phyloP scores from a whole-genome alignment of 2,888 invertebrate genomes.

The Dryomyza anilis region DNA sequence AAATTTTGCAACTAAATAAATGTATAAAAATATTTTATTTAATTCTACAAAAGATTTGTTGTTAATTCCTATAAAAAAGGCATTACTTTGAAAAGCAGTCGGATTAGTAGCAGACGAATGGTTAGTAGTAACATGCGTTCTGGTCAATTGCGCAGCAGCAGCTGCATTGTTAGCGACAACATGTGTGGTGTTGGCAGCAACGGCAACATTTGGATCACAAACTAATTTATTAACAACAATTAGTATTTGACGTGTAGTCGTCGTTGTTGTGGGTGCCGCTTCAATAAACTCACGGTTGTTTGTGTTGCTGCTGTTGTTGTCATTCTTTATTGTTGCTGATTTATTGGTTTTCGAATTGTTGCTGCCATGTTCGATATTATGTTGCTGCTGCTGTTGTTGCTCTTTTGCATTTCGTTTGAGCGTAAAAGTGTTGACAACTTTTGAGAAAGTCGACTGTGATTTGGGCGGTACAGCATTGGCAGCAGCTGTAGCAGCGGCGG shows the following conservation, averaged over 20 bases:
- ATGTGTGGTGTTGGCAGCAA: background rate
- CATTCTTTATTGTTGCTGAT: conserved; percentile 31
- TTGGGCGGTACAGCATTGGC: conserved; percentile 21
- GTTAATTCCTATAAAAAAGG: no score
- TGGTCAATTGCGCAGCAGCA: conserved; percentile 9
- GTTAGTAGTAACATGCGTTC: conserved; percentile 9
- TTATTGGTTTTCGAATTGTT: conserved; percentile 22
- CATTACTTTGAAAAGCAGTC: conserved; percentile 5
- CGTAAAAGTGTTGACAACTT: conserved; percentile 54
- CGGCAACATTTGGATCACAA: conserved; percentile 8
- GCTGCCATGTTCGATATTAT: conserved; percentile 15
- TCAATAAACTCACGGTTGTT: conserved; percentile 18
- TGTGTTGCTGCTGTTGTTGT: conserved; percentile 22
- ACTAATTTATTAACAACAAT: conserved; percentile 33
- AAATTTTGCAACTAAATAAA: no score
- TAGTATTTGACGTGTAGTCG: conserved; percentile 25
- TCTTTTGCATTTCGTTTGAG: conserved; percentile 46
- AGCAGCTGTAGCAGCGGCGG: conserved; percentile 16
- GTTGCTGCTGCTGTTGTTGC: conserved; percentile 28
- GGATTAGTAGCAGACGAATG: conserved; percentile 10
- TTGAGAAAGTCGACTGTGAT: conserved; percentile 42
- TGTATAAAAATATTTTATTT: no score
- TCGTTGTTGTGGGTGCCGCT: background rate
- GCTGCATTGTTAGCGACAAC: background rate
- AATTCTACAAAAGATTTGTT: no score